Base-by-base conservation (phyloP, 2,113 vertebrate species). In the Hystrix cristata region DNA sequence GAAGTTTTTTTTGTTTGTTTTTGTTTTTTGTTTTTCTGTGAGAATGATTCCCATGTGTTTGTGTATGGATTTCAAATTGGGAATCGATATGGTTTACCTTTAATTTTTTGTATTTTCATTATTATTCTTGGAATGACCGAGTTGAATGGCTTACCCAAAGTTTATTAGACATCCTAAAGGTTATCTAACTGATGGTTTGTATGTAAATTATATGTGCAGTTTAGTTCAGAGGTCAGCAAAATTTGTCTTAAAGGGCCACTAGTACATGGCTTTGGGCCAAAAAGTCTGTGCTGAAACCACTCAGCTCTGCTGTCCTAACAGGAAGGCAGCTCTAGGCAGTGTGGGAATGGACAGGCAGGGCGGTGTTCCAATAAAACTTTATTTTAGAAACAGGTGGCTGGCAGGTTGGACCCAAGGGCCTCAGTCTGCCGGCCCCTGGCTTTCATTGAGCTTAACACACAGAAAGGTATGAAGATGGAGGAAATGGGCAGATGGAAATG, bases 161-260 rank as follows among this genome's bases (percentile, higher is more conserved):
- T 72, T 97, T 82, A 82, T 53, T n/a, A 51, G 71, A 15, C 29
- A 69, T 27, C n/a, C 65, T 89, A 5, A 59, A 89, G 27, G 10
- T 74, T 95, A 86, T 65, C 62, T 69, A 80, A 80, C 38, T 60
- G 79, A n/a, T 65, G 46, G 64, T 69, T 93, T 94, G 84, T 74
- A 65, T 78, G 59, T 57, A 78, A 96, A 65, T 79, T 78, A 34
- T 62, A 74, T 59, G 25, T 82, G 5, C 59, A 78, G 23, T 43
- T 83, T 93, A 89, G 88, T 79, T 43, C 59, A 34, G 53, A 95
- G 43, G 13, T 86, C 92, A 81, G 72, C 64, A 62, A 55, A 74
- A 25, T 48, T 92, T 81, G 83, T 84, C n/a, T 76, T 78, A 95
- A 92, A 43, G 31, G 71, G 1, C 38, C 46, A 64, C 15, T 43